Evolutionary conservation across 2,888 invertebrate genomes (phyloP), one percentile per base, ranked within the genome.

Genomic region (Apocheima hispidaria): DNA sequence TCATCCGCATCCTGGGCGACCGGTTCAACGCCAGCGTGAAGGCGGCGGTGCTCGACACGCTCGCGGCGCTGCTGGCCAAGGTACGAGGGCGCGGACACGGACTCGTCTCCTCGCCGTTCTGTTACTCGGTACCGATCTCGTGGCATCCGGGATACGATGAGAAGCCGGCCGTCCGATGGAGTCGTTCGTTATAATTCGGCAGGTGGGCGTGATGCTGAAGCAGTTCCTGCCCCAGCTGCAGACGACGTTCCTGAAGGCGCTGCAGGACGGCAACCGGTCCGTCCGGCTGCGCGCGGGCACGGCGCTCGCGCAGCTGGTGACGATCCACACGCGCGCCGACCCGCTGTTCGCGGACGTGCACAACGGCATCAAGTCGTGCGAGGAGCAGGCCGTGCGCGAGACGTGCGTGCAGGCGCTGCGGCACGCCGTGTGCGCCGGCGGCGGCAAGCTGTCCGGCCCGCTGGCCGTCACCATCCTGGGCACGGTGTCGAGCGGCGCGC

Each of bases 221-320:
- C 99, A 99, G 84, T 99, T 99, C 93, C 94, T 99, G 77, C 99
- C 99, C 1, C 99, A 99, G 90, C 94, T 99, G 36, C 99, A 99
- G 93, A 99, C 99, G 1, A 99, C 99, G 16, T 99, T 99, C 92
- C 94, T 99, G 53, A 99, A 99, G 91, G 97, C 99, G 3, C 93
- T 99, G 56, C 96, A 97, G 83, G 99, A 99, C 87, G 95, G 96
- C 23, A 96, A 96, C 86, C 94, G 98, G 59, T 94, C 95, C 67
- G 99, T 99, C 16, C 94, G 99, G 63, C 94, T 99, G 71, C 97
- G 97, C 91, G 98, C 99, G 7, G 98, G 97, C 0, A 93, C 94
- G 50, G 99, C 99, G 52, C 93, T 99, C 21, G 96, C 98, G 68
- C 95, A 97, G 83, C 93, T 99, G 10, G 97, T 98, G 65, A 93